phyloP scores from a whole-genome alignment of 2,113 vertebrate species.

The Mormoops blainvillei region DNA sequence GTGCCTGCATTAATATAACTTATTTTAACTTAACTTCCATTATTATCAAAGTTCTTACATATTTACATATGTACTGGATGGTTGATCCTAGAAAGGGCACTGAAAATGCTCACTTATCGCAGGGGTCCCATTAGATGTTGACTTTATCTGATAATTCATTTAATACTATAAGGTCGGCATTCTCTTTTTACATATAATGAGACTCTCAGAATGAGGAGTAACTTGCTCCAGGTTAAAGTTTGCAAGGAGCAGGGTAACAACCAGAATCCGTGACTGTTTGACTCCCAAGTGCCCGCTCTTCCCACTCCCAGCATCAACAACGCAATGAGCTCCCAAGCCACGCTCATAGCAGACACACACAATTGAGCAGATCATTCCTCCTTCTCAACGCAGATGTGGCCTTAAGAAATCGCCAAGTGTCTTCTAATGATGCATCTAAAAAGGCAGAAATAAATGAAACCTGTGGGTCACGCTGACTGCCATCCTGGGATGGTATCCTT shows the following conservation, averaged over 20 bases:
- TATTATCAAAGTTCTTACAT: neutral
- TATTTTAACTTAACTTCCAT: neutral
- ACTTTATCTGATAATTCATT: neutral
- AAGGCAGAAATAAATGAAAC: neutral
- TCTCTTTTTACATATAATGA: neutral
- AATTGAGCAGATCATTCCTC: neutral
- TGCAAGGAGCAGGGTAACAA: neutral
- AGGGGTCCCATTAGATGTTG: neutral
- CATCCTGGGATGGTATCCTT: neutral
- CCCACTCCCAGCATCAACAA: neutral
- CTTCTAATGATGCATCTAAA: neutral
- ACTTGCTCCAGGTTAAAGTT: neutral
- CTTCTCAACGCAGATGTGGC: neutral
- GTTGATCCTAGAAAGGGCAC: neutral
- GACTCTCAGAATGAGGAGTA: neutral
- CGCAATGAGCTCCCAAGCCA: neutral
- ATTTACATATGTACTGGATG: neutral
- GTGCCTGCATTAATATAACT: neutral
- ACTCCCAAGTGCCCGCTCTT: neutral
- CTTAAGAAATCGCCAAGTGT: neutral
- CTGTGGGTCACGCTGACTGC: neutral
- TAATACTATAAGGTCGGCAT: neutral
- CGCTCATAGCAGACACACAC: neutral
- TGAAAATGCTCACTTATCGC: neutral
- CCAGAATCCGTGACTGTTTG: neutral